Evolutionary conservation across 1,140 invertebrate genomes (phyloP), one percentile per base, ranked within the genome.

Genomic region (Rhizoglyphus robini): DNA sequence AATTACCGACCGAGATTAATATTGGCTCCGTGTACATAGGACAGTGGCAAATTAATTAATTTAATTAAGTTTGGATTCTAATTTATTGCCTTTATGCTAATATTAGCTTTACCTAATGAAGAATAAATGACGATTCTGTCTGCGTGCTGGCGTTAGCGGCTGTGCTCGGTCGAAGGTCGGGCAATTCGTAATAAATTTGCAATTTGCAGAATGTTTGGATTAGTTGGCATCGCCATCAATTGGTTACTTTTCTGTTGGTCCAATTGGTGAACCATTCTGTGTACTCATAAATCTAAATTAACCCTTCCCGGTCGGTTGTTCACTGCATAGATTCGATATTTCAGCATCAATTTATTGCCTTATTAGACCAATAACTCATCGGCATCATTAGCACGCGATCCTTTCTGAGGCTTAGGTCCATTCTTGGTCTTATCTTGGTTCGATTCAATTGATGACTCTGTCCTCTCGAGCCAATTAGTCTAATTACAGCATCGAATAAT

Each of bases 21-120:
- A 54, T 54, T 54, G 51, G 51, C 20, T 54, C 20, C 51, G 23
- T 25, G 51, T 54, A 54, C 36, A 41, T 18, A 41, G 36, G 8
- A 46, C 41, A 46, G 23, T 11, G 15, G 31, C 51, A 54, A 54
- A 54, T 54, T 54, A 54, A 54, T 54, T 54, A 54, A 11, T 54
- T 54, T 54, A 54, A 54, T 54, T 54, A 54, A 54, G 23, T 54
- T 54, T 25, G 31, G 8, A 5, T 32, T 20, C 51, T 54, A 54
- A 54, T 54, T 54, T 54, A 54, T 54, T 54, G 51, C 51, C 51
- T 11, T 54, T 54, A 54, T 54, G 51, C 20, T 54, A 54, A 54
- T 54, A 54, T 54, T 54, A 54, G 51, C 51, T 54, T 54, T 20
- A 25, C 23, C 51, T 54, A 54, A 54, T 54, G 51, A 54, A 54